Evolutionary conservation across 2,113 vertebrate genomes (phyloP), one percentile per base, ranked within the genome.

Genomic region (Mirounga angustirostris): DNA sequence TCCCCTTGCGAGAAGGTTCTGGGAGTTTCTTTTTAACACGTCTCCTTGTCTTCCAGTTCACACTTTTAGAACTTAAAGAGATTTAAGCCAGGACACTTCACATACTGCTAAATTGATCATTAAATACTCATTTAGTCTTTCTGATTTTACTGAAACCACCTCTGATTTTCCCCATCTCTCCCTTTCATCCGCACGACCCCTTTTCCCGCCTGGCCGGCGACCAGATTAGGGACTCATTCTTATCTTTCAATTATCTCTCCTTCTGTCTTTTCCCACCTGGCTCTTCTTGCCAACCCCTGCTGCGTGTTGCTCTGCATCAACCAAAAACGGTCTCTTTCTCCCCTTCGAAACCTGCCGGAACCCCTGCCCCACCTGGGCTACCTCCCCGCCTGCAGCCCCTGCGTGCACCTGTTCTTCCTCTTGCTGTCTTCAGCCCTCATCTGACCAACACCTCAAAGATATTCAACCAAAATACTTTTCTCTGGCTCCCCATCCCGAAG

Each of bases 191-290:
- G 30, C 26, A 8, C 0, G n/a, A 36, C 58, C 33, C 73, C 74
- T 19, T 84, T 91, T 95, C 33, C 82, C 30, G 65, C 61, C 87
- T 95, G 73, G 65, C 54, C 67, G 73, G 65, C 54, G 73, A 28
- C 43, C 16, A 71, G 74, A 90, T 88, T 50, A 91, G 85, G 89
- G 43, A 30, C 36, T 83, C 56, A 10, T 54, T 78, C n/a, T 50
- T 93, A 86, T 71, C 87, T 80, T 92, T 91, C 74, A 83, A 14
- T 80, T 14, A 52, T 82, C 82, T 89, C 65, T 43, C 36, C 54
- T 85, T 88, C 56, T 33, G 3, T 43, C 21, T 92, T 76, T 92
- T 86, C 50, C 56, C 65, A 43, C 61, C 73, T 63, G 65, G 56
- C 36, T 33, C n/a, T 54, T 14, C 59, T 80, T 80, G 87, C 59